phyloP scores from a whole-genome alignment of 2,113 vertebrate species.

The Acinonyx jubatus region DNA sequence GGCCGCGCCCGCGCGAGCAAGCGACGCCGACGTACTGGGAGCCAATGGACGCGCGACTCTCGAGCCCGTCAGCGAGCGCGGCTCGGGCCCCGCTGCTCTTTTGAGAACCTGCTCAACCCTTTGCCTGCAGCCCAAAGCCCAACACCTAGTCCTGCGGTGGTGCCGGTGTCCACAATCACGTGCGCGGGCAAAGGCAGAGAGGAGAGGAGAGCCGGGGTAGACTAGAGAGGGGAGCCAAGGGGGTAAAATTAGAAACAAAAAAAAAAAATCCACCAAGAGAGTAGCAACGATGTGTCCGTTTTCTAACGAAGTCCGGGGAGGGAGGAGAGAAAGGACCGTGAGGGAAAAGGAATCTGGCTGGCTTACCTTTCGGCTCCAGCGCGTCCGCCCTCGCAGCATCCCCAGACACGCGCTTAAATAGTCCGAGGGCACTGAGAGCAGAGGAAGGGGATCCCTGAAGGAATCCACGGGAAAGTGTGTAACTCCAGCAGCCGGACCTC shows the following conservation, averaged over 20 bases:
- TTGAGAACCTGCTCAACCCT: slow-evolving; percentile 44
- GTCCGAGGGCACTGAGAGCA: background rate
- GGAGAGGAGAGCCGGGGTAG: background rate
- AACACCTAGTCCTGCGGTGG: background rate
- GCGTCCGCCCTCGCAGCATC: background rate
- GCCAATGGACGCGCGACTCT: slow-evolving; percentile 89
- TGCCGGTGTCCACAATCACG: slow-evolving; percentile 16
- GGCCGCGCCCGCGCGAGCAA: slow-evolving; percentile 81
- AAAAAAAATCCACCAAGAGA: accelerated
- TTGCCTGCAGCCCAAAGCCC: background rate
- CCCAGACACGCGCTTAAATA: background rate
- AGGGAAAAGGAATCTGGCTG: background rate
- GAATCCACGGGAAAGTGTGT: background rate
- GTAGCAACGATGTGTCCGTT: background rate
- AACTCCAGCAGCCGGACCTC: background rate
- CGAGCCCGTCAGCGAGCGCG: slow-evolving; percentile 80
- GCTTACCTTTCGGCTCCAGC: background rate
- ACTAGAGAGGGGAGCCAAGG: background rate
- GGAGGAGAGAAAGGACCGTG: background rate
- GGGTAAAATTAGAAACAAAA: background rate
- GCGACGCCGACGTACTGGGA: slow-evolving; percentile 84
- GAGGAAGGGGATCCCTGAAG: background rate
- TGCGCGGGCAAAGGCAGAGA: background rate
- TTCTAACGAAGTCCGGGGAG: background rate
- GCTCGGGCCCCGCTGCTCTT: slow-evolving; percentile 74